phyloP scores from a whole-genome alignment of 1,140 invertebrate species.

The Drosophila asahinai region DNA sequence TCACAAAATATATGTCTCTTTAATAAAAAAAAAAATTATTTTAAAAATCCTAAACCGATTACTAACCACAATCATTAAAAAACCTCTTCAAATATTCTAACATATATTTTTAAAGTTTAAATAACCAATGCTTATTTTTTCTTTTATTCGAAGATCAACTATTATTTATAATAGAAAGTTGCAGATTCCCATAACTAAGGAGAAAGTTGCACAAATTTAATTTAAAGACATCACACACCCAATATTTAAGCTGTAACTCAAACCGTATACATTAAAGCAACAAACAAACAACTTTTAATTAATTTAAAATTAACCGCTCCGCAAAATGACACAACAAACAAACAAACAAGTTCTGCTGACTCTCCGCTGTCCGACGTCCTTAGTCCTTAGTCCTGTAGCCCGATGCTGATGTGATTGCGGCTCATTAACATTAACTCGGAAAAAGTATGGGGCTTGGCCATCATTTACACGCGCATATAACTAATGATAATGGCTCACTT shows the following conservation, averaged over 20 bases:
- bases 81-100: background rate
- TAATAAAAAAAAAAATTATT: too few species aligned
- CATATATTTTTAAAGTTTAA: background rate
- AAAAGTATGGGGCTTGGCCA: constrained; percentile 25
- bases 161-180: background rate
- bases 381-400: constrained; percentile 22
- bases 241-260: background rate
- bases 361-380: constrained; percentile 9
- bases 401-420: constrained; percentile 60
- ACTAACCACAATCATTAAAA: too few species aligned
- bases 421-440: constrained; percentile 56
- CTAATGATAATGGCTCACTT: constrained; percentile 73
- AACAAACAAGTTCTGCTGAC: constrained; percentile 40
- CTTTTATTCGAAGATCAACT: background rate
- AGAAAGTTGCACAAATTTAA: background rate
- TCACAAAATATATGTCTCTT: too few species aligned
- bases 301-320: constrained; percentile 60
- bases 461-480: constrained; percentile 52
- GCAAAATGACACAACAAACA: constrained; percentile 49
- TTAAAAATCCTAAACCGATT: too few species aligned
- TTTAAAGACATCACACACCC: background rate
- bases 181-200: background rate
- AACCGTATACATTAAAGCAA: constrained; percentile 30
- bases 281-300: constrained; percentile 59
- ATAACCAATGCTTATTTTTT: too few species aligned